Base-by-base conservation (phyloP, 2,888 invertebrate genomes). In the Agrotis clavis region DNA sequence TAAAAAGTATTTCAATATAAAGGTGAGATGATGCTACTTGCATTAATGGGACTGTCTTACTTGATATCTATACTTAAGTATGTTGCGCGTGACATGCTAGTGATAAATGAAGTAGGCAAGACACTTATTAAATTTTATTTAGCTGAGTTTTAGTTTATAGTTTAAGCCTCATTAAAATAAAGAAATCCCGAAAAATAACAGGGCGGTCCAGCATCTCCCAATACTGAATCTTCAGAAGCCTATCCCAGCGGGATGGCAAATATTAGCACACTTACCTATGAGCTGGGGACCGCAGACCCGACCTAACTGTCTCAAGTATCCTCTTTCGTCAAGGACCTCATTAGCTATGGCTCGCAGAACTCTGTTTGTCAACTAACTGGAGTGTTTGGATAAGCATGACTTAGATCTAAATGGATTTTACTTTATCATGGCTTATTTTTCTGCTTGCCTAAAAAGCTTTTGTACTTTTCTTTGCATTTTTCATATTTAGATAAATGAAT, bases 311-410 rank as follows among this genome's bases (percentile, higher is more conserved):
- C 82, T 86, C 81, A 82, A 88, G 83, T 47, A 72, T 3, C 57
- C 79, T 59, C 79, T 61, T 53, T 21, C 48, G 70, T 68, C 18
- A 16, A 79, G 79, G 68, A 77, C 54, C 83, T 87, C 88, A 87
- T 91, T 90, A 90, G 89, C 67, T 74, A 85, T 66, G 87, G 84
- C 78, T 86, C 50, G 82, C 74, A 60, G 76, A 85, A 73, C 69
- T 74, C 60, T 73, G 45, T 85, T 79, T 79, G 79, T 68, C 65
- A 73, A 69, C 63, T 45, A 9, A 6, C 59, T 71, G 16, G 74
- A 81, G 71, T 82, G 61, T 83, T 76, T 81, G 64, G 19, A 48
- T 67, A 62, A 47, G 71, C 71, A 61, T 71, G 74, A 74, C 71
- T 81, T 77, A 71, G 69, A 79, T 76, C 67, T 79, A 67, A 81